phyloP scores from a whole-genome alignment of 2,888 invertebrate genomes.

The Aphodius granarius region DNA sequence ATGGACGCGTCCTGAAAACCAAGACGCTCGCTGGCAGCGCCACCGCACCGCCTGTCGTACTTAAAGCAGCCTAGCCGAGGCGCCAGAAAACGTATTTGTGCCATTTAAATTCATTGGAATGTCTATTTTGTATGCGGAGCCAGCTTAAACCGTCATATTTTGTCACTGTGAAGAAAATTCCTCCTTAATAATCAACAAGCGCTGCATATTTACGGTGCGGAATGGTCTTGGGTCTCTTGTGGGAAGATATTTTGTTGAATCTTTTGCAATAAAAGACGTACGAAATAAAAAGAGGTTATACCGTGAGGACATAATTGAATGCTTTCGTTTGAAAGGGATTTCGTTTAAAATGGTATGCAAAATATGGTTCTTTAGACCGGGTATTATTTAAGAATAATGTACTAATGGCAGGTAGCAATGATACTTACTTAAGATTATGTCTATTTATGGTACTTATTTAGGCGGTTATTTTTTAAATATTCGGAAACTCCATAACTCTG shows the following conservation, averaged over 20 bases:
- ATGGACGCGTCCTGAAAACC: not conserved
- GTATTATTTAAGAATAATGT: no score
- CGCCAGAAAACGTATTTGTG: not conserved
- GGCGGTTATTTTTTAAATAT: not conserved
- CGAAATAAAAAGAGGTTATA: not conserved
- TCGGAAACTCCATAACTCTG: not conserved
- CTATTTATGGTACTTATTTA: no score
- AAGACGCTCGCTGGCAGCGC: not conserved
- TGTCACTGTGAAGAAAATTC: not conserved
- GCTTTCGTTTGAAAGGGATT: not conserved
- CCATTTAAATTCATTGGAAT: not conserved
- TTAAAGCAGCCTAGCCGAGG: not conserved
- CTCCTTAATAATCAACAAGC: not conserved
- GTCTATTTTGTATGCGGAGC: not conserved
- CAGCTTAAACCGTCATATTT: not conserved
- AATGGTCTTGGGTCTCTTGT: not conserved
- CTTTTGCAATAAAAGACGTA: not conserved
- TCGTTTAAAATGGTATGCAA: not conserved
- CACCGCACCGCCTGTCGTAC: not conserved
- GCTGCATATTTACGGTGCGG: not conserved
- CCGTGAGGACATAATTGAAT: not conserved
- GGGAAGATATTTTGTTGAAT: not conserved
- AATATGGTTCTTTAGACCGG: no score
- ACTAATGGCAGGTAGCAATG: no score
- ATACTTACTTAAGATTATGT: no score